These are phyloP conservation scores for Bombycilla garrulus DNA, from an alignment of 2,113 vertebrate species.

Conservation along the genomic window DNA sequence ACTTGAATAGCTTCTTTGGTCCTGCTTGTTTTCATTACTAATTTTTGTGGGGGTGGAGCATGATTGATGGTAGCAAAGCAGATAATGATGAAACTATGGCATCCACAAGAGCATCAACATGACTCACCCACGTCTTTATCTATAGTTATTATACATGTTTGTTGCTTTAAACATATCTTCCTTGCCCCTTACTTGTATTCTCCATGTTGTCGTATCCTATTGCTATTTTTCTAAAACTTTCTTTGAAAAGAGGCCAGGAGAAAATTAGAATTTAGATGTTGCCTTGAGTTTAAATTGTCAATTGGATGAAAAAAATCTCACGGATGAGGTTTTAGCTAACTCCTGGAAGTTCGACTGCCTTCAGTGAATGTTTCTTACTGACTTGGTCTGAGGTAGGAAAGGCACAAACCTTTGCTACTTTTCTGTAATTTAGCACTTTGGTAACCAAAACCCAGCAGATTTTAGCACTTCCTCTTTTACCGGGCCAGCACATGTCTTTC, in stretches of 20 bases:
- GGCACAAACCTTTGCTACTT: background rate
- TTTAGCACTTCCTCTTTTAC: background rate
- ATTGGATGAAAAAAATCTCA: background rate
- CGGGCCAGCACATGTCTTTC: background rate
- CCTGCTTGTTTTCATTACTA: background rate
- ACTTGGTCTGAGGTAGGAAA: background rate
- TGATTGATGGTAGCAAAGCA: background rate
- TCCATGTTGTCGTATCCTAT: background rate
- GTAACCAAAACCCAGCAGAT: background rate
- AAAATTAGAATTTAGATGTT: background rate
- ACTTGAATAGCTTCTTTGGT: background rate
- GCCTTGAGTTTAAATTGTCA: background rate
- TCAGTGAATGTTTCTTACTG: background rate
- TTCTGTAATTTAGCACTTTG: background rate
- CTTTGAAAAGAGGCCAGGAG: background rate
- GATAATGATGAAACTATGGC: background rate
- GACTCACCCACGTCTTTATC: background rate
- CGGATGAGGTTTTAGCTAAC: background rate
- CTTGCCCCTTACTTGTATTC: background rate
- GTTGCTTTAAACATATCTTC: background rate
- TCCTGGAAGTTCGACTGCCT: background rate
- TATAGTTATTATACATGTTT: background rate
- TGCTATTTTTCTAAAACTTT: background rate
- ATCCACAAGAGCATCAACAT: background rate
- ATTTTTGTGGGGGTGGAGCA: background rate